These are phyloP conservation scores for Glandiceps talaboti DNA, from an alignment of 53 echinoderm and acorn worm species.

Conservation along the genomic window DNA sequence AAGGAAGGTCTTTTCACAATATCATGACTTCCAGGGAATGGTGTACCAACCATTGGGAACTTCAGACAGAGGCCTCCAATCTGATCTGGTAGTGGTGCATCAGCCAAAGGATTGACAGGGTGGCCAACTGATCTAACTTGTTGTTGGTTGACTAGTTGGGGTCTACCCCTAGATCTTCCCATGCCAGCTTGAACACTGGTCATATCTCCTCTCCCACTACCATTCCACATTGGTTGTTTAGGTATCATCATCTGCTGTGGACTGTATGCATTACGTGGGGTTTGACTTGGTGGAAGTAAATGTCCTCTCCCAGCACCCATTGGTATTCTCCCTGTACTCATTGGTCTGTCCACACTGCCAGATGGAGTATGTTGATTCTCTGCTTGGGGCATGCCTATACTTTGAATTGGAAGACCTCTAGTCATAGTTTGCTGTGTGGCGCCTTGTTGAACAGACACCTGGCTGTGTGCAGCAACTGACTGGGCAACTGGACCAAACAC, in stretches of 20 bases:
- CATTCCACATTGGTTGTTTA: no score
- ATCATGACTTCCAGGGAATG: constrained; percentile 55
- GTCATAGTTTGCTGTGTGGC: neutral
- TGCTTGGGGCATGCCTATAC: no score
- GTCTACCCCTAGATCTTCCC: neutral
- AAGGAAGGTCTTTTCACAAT: constrained; percentile 32
- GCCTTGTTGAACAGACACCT: neutral
- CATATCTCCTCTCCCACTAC: neutral
- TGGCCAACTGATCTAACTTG: neutral
- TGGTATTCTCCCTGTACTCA: neutral
- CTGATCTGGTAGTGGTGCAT: constrained; percentile 33
- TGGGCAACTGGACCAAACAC: neutral
- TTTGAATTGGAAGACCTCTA: no score
- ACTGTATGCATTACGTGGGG: neutral
- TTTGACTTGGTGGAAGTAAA: neutral
- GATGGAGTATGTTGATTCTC: no score
- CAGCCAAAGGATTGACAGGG: constrained; percentile 5
- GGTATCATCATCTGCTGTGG: no score
- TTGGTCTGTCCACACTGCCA: neutral
- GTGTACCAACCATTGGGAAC: constrained; percentile 45
- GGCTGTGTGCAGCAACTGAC: neutral
- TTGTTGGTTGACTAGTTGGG: neutral
- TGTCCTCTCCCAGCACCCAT: neutral
- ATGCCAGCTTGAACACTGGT: neutral
- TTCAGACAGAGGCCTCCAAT: constrained; percentile 30